These are phyloP conservation scores for Cecidostiba fungosa DNA, from an alignment of 2,888 invertebrate genomes.

Conservation along the genomic window DNA sequence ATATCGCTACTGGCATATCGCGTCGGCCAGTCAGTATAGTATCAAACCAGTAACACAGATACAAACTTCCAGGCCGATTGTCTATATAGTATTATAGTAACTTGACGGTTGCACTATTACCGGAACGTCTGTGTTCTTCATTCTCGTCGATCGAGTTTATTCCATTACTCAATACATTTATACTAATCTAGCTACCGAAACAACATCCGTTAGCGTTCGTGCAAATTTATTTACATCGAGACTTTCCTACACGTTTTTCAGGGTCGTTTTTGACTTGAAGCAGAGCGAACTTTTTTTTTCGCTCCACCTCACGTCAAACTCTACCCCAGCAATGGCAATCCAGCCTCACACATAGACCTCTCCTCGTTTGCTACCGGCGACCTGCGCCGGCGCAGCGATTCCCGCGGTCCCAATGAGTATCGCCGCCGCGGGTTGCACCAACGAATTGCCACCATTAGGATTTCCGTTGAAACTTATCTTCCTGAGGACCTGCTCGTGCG, in stretches of 20 bases:
- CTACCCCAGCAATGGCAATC: not conserved
- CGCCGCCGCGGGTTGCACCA: slow-evolving; percentile 72
- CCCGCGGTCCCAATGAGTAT: slow-evolving; percentile 57
- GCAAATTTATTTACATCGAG: slow-evolving; percentile 31
- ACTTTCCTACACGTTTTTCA: not conserved
- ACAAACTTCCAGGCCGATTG: slow-evolving; percentile 28
- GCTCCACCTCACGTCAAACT: too few relatives aligned
- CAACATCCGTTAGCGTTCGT: slow-evolving; percentile 8
- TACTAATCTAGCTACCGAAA: slow-evolving; percentile 25
- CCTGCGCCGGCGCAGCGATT: slow-evolving; percentile 48
- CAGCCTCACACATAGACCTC: slow-evolving; percentile 82
- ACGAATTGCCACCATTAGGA: slow-evolving; percentile 62
- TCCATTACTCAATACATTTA: not conserved
- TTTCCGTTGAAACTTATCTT: slow-evolving; percentile 79
- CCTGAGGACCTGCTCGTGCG: slow-evolving; percentile 74
- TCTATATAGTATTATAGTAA: not conserved
- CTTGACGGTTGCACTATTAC: not conserved
- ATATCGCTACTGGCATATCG: slow-evolving; percentile 53
- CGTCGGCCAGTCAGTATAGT: slow-evolving; percentile 16
- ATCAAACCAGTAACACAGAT: slow-evolving; percentile 47
- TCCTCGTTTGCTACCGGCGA: slow-evolving; percentile 79
- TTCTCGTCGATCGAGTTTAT: too few relatives aligned
- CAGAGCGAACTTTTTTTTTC: too few relatives aligned
- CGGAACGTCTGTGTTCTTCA: too few relatives aligned
- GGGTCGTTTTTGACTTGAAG: too few relatives aligned